Evolutionary conservation across 1,140 invertebrate genomes (phyloP).

Genomic region (Lerema accius): DNA sequence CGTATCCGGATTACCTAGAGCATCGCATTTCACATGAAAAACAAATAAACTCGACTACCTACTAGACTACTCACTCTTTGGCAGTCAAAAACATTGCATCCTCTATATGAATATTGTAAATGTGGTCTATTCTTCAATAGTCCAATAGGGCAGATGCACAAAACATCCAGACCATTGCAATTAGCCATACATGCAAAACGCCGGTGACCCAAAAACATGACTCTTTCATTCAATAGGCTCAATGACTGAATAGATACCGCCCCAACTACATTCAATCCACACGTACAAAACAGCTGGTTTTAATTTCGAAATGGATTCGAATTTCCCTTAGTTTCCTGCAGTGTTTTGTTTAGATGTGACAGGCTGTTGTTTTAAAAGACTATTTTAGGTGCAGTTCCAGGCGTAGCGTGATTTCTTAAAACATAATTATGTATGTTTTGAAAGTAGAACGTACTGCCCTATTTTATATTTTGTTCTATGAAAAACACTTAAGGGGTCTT

Average conservation of each 20-base stretch:
- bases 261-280: background rate
- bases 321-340: background rate
- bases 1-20: no score
- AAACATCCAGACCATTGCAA: background rate
- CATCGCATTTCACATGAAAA: no score
- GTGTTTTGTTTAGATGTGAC: background rate
- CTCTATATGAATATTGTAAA: no score
- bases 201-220: conserved; percentile 3
- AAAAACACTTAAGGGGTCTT: no score
- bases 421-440: no score
- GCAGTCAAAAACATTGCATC: no score
- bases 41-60: no score
- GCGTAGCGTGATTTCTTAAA: no score
- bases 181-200: background rate
- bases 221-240: conserved; percentile 5
- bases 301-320: conserved; percentile 4
- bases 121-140: background rate
- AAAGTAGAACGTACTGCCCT: no score
- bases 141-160: background rate
- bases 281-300: background rate
- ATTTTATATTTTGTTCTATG: no score
- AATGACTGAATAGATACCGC: background rate
- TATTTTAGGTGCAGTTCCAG: no score
- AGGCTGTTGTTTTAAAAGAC: background rate
- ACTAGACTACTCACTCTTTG: no score